Conservation (phyloP, 2,888 invertebrate genomes). For the Dichetophora obliterata region DNA sequence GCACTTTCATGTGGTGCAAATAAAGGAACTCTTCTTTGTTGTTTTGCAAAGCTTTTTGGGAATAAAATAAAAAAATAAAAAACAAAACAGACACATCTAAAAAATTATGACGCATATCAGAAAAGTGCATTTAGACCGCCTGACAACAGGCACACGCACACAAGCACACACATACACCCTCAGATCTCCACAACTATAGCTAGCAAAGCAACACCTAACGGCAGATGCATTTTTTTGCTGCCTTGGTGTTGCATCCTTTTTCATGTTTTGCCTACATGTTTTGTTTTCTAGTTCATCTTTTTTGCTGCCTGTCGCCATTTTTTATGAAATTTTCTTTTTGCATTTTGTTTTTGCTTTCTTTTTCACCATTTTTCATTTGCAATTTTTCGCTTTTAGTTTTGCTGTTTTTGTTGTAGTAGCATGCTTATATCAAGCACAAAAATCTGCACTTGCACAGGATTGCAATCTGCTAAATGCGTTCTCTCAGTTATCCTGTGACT, state of each 20-base stretch:
- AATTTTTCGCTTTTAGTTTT: slow-evolving; percentile 10
- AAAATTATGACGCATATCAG: slow-evolving; percentile 32
- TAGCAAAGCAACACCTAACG: neutral
- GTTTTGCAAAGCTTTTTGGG: neutral
- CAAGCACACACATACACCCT: too few relatives aligned
- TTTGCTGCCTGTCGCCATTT: neutral
- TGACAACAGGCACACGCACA: neutral
- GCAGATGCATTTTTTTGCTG: slow-evolving; percentile 4
- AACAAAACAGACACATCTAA: slow-evolving; percentile 7
- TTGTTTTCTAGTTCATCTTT: slow-evolving; percentile 9
- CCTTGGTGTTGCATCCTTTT: slow-evolving; percentile 2
- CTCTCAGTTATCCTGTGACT: slow-evolving; percentile 8
- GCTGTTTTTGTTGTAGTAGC: neutral
- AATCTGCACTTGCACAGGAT: slow-evolving; percentile 37
- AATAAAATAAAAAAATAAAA: neutral
- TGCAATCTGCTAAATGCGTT: slow-evolving; percentile 41
- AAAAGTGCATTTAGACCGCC: slow-evolving; percentile 29
- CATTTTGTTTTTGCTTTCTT: neutral
- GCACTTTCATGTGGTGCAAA: neutral
- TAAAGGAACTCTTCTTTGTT: neutral
- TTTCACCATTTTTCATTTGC: slow-evolving; percentile 17
- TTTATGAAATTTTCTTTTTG: neutral
- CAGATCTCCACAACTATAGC: too few relatives aligned
- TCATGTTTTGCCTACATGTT: neutral
- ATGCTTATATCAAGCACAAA: slow-evolving; percentile 29